Evolutionary conservation across 1,140 invertebrate species (phyloP), one percentile per base, ranked within the genome.

Genomic region (Ruditapes philippinarum): DNA sequence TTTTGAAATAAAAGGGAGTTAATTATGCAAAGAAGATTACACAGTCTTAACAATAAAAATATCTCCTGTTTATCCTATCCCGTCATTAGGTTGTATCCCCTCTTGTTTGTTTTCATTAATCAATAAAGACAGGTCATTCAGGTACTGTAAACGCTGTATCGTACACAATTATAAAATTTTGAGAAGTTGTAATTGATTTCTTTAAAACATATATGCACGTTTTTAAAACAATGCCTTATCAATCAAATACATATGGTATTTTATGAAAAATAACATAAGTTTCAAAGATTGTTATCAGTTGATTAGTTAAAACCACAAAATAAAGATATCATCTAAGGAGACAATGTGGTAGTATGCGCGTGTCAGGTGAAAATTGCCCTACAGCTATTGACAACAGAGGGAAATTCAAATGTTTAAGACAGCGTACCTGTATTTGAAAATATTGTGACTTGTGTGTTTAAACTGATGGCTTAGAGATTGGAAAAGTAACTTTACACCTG

Each of bases 361-460:
- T 49, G 45, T 40, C 74, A 78, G 74, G 74, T 78, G 45, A 78
- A 54, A 78, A 51, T 78, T 54, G 45, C 25, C 74, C 74, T 54
- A 12, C 28, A 49, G 74, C 28, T 19, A 78, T 51, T 78, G 74
- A 51, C 45, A 82, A 82, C 80, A 82, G 80, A 82, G 80, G 80
- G 80, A 82, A 82, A 82, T 82, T 82, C 80, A 82, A 82, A 82
- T 65, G 74, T 78, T n/a, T 51, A 54, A 45, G 45, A 78, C 74
- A 51, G 74, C 42, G 4, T 78, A 51, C 40, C 45, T 54, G 45
- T 49, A 31, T 78, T 78, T 78, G 42, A 78, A 51, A n/a, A n/a
- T n/a, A n/a, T 31, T 78, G 45, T 51, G n/a, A 36, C 33, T 17
- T 54, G 45, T 49, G 73, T 70, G 65, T 70, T 65, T 70, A 70